Conservation (phyloP, 2,888 invertebrate species). For the Gymnocheta viridis region DNA sequence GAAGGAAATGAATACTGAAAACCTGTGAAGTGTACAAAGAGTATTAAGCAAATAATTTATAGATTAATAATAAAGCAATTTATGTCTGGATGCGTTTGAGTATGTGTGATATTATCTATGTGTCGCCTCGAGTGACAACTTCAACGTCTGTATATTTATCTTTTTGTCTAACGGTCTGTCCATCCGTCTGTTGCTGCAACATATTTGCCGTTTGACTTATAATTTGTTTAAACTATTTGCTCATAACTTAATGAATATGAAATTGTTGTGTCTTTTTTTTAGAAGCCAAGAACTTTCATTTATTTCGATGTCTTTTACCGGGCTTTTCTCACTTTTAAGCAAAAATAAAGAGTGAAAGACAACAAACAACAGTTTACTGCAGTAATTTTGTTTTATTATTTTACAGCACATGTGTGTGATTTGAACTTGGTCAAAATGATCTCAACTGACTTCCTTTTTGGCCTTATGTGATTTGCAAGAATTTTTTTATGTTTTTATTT, state of each 20-base stretch:
- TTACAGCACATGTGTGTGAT: slow-evolving; percentile 13
- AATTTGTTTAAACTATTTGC: slow-evolving; percentile 60
- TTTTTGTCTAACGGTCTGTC: background rate
- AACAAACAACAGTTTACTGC: background rate
- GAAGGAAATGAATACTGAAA: slow-evolving; percentile 10
- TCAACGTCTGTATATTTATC: slow-evolving; percentile 17
- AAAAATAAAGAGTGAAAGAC: slow-evolving; percentile 4
- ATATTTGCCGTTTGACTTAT: slow-evolving; percentile 28
- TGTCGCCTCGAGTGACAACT: slow-evolving; percentile 57
- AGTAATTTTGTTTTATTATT: background rate
- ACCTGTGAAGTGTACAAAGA: slow-evolving; percentile 51
- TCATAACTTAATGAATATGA: slow-evolving; percentile 18
- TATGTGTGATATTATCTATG: slow-evolving; percentile 22
- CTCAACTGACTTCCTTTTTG: slow-evolving; percentile 61
- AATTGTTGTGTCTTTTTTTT: background rate
- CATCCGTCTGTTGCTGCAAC: background rate
- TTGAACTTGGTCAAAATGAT: slow-evolving; percentile 42
- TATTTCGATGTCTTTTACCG: slow-evolving; percentile 15
- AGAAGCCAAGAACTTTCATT: slow-evolving; percentile 59
- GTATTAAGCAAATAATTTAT: slow-evolving; percentile 43
- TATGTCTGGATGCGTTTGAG: slow-evolving; percentile 20
- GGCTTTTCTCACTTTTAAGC: slow-evolving; percentile 9
- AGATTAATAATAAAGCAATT: slow-evolving; percentile 35
- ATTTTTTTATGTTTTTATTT: slow-evolving; percentile 25
- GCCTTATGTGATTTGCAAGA: slow-evolving; percentile 20